phyloP scores from a whole-genome alignment of 2,797 vertebrate genomes.

The Pangasius djambal region DNA sequence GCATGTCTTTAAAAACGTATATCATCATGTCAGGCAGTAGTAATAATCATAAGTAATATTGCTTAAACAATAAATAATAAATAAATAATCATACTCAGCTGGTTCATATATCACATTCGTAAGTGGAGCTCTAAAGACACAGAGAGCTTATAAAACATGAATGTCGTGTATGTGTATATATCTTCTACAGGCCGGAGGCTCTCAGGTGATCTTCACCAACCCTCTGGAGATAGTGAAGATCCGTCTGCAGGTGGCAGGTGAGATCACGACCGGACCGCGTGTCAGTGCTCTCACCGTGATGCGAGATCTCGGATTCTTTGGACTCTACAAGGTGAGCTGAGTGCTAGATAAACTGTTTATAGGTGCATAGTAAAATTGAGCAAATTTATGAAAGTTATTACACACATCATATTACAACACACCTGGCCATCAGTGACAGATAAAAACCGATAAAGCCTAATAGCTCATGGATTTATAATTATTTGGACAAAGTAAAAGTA shows the following conservation, averaged over 20 bases:
- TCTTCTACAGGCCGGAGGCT: slow-evolving; percentile 82
- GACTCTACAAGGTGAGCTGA: slow-evolving; percentile 84
- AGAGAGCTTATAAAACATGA: background rate
- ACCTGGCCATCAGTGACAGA: background rate
- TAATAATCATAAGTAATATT: background rate
- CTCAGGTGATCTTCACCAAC: slow-evolving; percentile 91
- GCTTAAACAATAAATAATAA: too few relatives aligned
- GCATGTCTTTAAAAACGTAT: background rate
- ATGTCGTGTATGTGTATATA: background rate
- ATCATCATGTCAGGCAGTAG: background rate
- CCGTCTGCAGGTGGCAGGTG: slow-evolving; percentile 88
- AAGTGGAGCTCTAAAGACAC: background rate
- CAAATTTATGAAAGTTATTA: background rate
- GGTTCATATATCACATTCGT: background rate
- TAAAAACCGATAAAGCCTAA: background rate
- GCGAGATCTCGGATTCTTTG: slow-evolving; percentile 84
- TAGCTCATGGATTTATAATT: background rate
- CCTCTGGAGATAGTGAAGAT: slow-evolving; percentile 93
- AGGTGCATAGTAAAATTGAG: background rate
- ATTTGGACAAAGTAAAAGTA: background rate
- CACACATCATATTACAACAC: background rate
- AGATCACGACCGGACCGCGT: slow-evolving; percentile 86
- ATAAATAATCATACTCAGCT: background rate
- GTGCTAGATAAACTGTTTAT: background rate
- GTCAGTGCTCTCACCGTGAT: slow-evolving; percentile 86